Evolutionary conservation across 2,113 vertebrate genomes (phyloP).

Genomic region (Podilymbus podiceps): DNA sequence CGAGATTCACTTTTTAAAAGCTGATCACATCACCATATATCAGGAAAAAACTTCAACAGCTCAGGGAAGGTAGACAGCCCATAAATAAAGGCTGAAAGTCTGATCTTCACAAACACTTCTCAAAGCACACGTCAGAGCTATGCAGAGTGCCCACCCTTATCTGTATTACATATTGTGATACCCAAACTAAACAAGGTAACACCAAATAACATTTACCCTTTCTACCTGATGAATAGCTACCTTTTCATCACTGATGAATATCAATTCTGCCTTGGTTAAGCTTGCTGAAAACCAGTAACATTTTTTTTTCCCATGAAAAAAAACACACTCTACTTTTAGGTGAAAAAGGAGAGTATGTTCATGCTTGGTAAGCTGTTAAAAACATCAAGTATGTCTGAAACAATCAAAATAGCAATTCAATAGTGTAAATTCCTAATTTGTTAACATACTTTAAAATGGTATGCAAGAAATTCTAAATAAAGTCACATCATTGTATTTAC

Average conservation of each 20-base stretch:
- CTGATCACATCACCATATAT: accelerated
- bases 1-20: neutral
- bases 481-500: neutral
- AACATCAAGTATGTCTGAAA: neutral
- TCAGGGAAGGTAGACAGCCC: neutral
- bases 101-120: neutral
- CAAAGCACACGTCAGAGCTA: neutral
- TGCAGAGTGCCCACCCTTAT: neutral
- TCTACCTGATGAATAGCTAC: neutral
- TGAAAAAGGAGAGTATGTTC: neutral
- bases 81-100: neutral
- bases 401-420: neutral
- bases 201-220: neutral
- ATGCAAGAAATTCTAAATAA: neutral
- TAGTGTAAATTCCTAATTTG: neutral
- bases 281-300: neutral
- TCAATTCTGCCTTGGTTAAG: neutral
- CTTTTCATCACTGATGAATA: neutral
- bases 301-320: neutral
- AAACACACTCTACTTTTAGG: neutral
- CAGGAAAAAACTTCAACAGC: neutral
- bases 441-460: neutral
- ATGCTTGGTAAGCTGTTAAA: neutral
- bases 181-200: neutral
- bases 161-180: neutral